Conservation (phyloP, 2,113 vertebrate genomes). For the Microcebus jonahi region DNA sequence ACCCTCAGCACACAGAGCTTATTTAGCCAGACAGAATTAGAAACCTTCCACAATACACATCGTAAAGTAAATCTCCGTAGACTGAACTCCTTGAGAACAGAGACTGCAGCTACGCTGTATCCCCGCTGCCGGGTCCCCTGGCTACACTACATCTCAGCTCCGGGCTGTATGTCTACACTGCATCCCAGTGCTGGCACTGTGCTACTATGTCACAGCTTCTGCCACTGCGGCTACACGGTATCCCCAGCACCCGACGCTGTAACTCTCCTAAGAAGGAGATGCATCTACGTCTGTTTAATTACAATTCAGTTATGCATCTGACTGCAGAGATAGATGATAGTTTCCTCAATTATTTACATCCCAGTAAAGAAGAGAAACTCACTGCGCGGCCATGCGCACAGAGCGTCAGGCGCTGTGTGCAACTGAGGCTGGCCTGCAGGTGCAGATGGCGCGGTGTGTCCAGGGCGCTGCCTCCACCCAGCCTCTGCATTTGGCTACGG, state of each 20-base stretch:
- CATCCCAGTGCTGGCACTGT: fast-evolving
- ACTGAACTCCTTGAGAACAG: background rate
- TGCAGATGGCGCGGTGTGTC: background rate
- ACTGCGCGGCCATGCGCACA: fast-evolving
- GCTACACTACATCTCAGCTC: background rate
- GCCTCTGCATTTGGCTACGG: background rate
- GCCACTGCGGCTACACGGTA: background rate
- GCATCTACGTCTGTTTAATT: background rate
- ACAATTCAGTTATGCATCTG: no score
- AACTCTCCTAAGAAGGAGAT: no score
- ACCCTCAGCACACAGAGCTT: background rate
- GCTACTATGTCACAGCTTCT: background rate
- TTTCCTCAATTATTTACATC: background rate
- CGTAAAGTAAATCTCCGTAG: fast-evolving
- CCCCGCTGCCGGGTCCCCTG: background rate
- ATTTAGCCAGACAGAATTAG: background rate
- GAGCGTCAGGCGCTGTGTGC: background rate
- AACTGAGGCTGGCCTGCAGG: fast-evolving
- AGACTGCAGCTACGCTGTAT: fast-evolving
- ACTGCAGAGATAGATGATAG: background rate
- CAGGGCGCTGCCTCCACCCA: no score
- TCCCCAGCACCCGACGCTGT: background rate
- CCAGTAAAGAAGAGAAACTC: background rate
- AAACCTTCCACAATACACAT: no score
- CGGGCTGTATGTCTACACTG: background rate